Evolutionary conservation across 1,140 invertebrate genomes (phyloP).

Genomic region (Aphaenogaster ashmeadi): DNA sequence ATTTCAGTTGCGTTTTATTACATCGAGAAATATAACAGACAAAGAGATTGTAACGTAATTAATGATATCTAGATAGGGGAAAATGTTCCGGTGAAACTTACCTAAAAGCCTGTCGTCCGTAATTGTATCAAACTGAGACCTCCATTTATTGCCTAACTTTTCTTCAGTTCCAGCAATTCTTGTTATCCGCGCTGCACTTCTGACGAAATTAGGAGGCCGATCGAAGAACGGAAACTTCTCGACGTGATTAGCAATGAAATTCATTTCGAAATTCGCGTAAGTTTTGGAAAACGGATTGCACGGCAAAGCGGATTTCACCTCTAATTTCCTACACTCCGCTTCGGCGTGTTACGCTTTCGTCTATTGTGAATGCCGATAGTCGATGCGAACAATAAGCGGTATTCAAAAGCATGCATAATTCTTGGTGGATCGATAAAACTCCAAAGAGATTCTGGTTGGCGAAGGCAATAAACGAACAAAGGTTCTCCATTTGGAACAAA

Average conservation of each 20-base stretch:
- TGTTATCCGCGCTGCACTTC: neutral
- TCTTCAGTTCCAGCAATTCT: neutral
- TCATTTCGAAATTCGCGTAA: neutral
- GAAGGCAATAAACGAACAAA: slow-evolving; percentile 16
- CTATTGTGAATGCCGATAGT: neutral
- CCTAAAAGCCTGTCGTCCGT: neutral
- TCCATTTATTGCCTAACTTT: slow-evolving; percentile 24
- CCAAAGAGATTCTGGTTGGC: neutral
- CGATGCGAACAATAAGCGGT: slow-evolving; percentile 1
- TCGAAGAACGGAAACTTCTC: slow-evolving; percentile 7
- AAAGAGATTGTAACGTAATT: neutral
- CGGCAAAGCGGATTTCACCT: neutral
- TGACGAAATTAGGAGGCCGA: neutral
- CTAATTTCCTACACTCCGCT: neutral
- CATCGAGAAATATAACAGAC: neutral
- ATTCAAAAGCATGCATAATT: slow-evolving; percentile 11
- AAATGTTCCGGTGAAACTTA: slow-evolving; percentile 7
- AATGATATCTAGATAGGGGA: neutral
- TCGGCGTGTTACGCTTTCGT: neutral
- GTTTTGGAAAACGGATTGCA: neutral
- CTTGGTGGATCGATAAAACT: slow-evolving; percentile 6
- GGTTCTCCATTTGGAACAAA: slow-evolving; percentile 6
- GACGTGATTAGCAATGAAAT: slow-evolving; percentile 9
- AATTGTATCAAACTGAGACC: slow-evolving; percentile 1
- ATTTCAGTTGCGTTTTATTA: neutral